Evolutionary conservation across 2,888 invertebrate genomes (phyloP).

Genomic region (Orthosia cruda): DNA sequence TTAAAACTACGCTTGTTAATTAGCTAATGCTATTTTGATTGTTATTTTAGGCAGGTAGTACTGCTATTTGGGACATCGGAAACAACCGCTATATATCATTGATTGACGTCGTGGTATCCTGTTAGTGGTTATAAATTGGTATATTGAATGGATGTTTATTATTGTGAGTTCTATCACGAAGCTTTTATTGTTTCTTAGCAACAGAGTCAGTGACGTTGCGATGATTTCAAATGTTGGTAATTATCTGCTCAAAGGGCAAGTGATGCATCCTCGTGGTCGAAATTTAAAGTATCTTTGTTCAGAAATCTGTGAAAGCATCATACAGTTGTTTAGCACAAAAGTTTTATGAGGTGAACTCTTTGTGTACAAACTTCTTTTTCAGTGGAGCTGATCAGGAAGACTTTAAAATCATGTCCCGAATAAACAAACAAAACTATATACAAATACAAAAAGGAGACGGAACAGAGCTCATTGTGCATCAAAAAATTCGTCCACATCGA

Average conservation of each 20-base stretch:
- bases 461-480: too few species aligned
- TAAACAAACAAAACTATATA: too few species aligned
- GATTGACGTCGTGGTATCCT: slow-evolving; percentile 29
- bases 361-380: too few species aligned
- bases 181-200: neutral
- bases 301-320: neutral
- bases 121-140: slow-evolving; percentile 20
- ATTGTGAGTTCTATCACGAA: neutral
- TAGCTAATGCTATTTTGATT: slow-evolving; percentile 63
- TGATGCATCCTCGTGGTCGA: neutral
- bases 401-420: too few species aligned
- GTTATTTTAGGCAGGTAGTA: slow-evolving; percentile 53
- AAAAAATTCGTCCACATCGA: too few species aligned
- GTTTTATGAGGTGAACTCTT: neutral
- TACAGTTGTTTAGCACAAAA: neutral
- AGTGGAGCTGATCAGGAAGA: neutral
- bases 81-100: slow-evolving; percentile 46
- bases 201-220: neutral
- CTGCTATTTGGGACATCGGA: slow-evolving; percentile 50
- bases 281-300: neutral
- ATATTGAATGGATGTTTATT: neutral
- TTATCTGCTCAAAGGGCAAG: too few species aligned
- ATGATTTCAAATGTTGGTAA: neutral
- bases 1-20: slow-evolving; percentile 67
- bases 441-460: too few species aligned